Percentiles rank a stretch among this genome's conserved stretches.
These are phyloP conservation scores for Trachelipus rathkii DNA, from an alignment of 1,140 invertebrate species.

Conservation along the genomic window DNA sequence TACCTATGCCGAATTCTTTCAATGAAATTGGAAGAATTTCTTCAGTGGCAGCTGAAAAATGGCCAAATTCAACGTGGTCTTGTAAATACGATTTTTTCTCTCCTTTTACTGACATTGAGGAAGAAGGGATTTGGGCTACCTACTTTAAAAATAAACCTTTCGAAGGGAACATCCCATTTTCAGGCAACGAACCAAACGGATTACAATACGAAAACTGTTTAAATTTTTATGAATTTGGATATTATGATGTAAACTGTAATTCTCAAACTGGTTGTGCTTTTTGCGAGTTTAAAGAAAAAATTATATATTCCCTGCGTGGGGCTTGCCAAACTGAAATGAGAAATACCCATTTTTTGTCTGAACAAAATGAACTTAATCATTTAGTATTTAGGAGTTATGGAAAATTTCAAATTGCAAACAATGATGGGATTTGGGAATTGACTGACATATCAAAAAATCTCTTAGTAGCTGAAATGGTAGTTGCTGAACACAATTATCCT, in stretches of 20 bases:
- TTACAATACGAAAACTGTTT: conserved; percentile 25
- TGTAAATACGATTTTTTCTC: conserved; percentile 8
- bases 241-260: conserved; percentile 6
- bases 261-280: conserved; percentile 3
- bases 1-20: conserved; percentile 1
- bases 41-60: too few relatives aligned
- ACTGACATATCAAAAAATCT: not conserved
- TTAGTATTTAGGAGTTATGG: conserved; percentile 14
- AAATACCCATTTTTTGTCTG: conserved; percentile 12
- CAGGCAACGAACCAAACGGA: conserved; percentile 22
- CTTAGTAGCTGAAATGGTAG: not conserved
- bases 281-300: conserved; percentile 3
- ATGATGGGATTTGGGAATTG: conserved; percentile 21
- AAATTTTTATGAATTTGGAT: not conserved
- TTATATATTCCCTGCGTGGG: conserved; percentile 6
- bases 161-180: not conserved
- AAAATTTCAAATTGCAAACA: conserved; percentile 2
- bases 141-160: conserved; percentile 10
- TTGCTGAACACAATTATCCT: conserved; percentile 12
- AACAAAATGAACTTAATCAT: not conserved
- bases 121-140: conserved; percentile 7
- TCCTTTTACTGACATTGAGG: conserved; percentile 17
- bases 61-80: not conserved
- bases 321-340: conserved; percentile 14
- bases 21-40: not conserved